phyloP scores from a whole-genome alignment of 1,140 invertebrate genomes.

The Temnothorax nylanderi region DNA sequence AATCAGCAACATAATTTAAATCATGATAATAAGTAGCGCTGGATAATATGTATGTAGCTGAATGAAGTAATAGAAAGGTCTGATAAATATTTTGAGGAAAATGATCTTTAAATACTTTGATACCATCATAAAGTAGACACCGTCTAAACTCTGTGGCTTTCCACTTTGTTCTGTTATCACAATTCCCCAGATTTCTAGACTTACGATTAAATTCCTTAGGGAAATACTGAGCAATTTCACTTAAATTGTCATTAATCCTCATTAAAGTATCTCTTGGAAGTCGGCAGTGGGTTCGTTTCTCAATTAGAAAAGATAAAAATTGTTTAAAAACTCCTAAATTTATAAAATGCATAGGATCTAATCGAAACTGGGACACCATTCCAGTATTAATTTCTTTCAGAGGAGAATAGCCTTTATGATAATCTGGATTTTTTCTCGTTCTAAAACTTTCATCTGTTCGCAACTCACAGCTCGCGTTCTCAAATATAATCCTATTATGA shows the following conservation, averaged over 20 bases:
- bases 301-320: not conserved
- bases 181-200: not conserved
- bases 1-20: not conserved
- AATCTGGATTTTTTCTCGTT: not conserved
- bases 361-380: not conserved
- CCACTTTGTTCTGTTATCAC: not conserved
- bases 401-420: not conserved
- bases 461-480: not conserved
- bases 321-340: not conserved
- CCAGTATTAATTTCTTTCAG: not conserved
- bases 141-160: not conserved
- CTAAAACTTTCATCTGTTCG: not conserved
- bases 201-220: not conserved
- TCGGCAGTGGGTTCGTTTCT: not conserved
- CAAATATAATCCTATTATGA: not conserved
- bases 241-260: not conserved
- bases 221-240: not conserved
- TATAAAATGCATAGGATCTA: not conserved
- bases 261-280: not conserved
- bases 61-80: not conserved
- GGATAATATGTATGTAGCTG: not conserved
- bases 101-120: not conserved
- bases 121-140: not conserved
- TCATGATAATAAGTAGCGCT: not conserved
- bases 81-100: not conserved